phyloP scores from a whole-genome alignment of 2,797 vertebrate genomes.

The Cyclura pinguis region DNA sequence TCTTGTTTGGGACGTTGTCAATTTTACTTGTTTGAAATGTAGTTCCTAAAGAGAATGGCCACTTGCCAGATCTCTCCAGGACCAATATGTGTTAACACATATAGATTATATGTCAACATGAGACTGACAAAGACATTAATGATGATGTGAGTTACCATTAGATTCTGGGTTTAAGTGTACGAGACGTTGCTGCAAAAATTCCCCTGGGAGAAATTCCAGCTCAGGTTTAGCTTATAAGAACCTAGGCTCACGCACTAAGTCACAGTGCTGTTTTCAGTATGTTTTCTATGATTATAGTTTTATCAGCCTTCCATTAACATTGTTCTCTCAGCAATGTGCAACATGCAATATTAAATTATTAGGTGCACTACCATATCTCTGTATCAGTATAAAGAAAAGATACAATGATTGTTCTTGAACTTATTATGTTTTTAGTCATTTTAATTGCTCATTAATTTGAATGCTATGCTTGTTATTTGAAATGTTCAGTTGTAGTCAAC shows the following conservation, averaged over 20 bases:
- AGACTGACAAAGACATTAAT: constrained; percentile 2
- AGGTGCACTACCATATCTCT: background rate
- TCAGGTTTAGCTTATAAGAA: background rate
- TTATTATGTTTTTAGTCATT: background rate
- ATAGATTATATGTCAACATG: constrained; percentile 31
- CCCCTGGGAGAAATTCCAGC: background rate
- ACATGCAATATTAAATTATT: background rate
- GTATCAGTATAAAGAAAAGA: background rate
- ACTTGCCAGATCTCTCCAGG: background rate
- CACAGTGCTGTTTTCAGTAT: background rate
- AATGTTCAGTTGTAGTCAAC: background rate
- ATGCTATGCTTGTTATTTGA: background rate
- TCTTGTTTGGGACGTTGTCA: background rate
- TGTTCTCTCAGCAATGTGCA: background rate
- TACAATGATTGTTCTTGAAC: background rate
- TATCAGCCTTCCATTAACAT: too few species aligned
- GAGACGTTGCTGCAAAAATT: background rate
- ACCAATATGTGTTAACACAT: constrained; percentile 8
- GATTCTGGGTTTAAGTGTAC: background rate
- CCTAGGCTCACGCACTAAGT: background rate
- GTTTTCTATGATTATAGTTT: background rate
- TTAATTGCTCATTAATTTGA: background rate
- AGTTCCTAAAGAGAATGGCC: constrained; percentile 12
- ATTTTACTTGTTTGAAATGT: constrained; percentile 3
- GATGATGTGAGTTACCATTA: background rate